Evolutionary conservation across 2,888 invertebrate species (phyloP).

Genomic region (Strigamia crassipes): DNA sequence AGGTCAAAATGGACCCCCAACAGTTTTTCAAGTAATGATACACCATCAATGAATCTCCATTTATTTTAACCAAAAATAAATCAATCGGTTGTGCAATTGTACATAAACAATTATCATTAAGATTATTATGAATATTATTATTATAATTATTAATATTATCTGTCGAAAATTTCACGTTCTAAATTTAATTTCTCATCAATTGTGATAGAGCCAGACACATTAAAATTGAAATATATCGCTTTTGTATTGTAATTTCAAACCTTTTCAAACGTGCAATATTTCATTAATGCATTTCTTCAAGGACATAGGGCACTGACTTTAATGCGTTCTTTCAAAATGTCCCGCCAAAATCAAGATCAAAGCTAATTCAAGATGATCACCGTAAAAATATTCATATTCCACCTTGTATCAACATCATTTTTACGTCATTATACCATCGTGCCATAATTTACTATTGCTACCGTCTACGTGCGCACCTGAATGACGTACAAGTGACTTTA

Average conservation of each 20-base stretch:
- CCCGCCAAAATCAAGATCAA: not conserved
- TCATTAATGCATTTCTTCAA: not conserved
- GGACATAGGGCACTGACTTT: not conserved
- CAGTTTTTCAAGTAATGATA: not conserved
- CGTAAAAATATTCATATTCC: not conserved
- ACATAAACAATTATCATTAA: too few species aligned
- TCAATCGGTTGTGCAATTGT: not conserved
- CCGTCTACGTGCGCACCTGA: not conserved
- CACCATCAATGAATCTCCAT: not conserved
- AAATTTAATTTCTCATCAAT: not conserved
- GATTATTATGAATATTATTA: too few species aligned
- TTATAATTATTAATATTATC: not conserved
- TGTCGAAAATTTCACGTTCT: not conserved
- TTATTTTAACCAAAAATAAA: not conserved
- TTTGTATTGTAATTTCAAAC: conserved; percentile 26
- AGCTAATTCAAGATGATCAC: not conserved
- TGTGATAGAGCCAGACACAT: not conserved
- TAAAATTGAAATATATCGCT: conserved; percentile 7
- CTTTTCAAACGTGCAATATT: not conserved
- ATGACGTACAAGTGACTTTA: not conserved
- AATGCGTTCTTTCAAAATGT: not conserved
- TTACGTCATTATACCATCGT: not conserved
- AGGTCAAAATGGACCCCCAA: not conserved
- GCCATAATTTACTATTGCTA: not conserved
- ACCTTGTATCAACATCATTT: not conserved